Conservation (phyloP, 2,797 vertebrate genomes). For the Myotis daubentonii region DNA sequence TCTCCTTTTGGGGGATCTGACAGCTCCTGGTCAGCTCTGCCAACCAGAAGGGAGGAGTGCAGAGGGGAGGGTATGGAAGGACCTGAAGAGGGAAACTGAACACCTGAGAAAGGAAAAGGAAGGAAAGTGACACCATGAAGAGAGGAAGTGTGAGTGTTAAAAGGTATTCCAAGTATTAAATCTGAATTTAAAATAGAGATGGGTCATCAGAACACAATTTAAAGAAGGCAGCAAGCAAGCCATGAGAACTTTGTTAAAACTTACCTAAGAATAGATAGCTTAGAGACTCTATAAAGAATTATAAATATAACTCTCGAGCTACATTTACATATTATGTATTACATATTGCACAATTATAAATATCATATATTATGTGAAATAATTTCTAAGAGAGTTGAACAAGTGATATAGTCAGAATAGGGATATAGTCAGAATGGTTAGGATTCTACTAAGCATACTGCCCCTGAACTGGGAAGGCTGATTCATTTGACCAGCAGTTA, state of each 20-base stretch:
- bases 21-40: not conserved
- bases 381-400: not conserved
- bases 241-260: not conserved
- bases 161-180: conserved; percentile 51
- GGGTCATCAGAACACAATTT: conserved; percentile 27
- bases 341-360: not conserved
- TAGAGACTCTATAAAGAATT: not conserved
- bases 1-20: not conserved
- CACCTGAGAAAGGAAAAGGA: conserved; percentile 53
- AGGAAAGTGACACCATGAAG: conserved; percentile 56
- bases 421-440: not conserved
- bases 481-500: not conserved
- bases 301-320: not conserved
- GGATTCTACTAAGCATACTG: not conserved
- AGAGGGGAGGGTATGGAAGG: not conserved
- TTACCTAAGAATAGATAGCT: not conserved
- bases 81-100: conserved; percentile 46
- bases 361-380: not conserved
- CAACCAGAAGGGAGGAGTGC: not conserved
- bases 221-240: not conserved
- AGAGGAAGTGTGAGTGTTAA: conserved; percentile 44
- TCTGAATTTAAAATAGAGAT: conserved; percentile 63
- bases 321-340: not conserved
- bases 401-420: not conserved
- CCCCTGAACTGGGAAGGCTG: not conserved